These are phyloP conservation scores for Propithecus perrieri DNA, from an alignment of 2,797 vertebrate species.

Conservation along the genomic window DNA sequence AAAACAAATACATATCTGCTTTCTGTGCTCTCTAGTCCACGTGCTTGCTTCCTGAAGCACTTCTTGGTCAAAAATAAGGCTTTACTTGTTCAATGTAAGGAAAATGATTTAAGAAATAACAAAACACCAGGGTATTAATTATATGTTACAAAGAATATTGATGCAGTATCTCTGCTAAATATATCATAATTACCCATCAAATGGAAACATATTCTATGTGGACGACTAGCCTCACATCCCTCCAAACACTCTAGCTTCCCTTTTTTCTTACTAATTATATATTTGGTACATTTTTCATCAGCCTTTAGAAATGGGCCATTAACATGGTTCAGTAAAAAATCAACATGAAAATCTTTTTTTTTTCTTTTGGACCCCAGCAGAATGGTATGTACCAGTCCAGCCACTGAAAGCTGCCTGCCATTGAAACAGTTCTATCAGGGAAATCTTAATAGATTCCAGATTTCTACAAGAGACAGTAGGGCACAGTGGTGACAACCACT, in stretches of 20 bases:
- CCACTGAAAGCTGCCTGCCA: neutral
- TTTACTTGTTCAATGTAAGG: neutral
- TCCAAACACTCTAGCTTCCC: neutral
- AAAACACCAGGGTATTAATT: conserved; percentile 46
- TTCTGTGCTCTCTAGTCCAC: neutral
- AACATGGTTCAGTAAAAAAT: conserved; percentile 14
- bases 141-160: neutral
- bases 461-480: neutral
- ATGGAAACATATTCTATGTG: neutral
- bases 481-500: rapidly evolving
- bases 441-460: neutral
- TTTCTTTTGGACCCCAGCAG: neutral
- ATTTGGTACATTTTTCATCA: neutral
- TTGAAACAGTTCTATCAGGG: neutral
- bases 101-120: conserved; percentile 3
- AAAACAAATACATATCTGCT: rapidly evolving
- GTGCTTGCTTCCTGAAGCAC: neutral
- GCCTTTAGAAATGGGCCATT: neutral
- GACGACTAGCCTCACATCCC: conserved; percentile 2
- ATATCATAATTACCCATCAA: conserved; percentile 43
- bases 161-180: conserved; percentile 10
- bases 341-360: neutral
- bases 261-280: conserved; percentile 26
- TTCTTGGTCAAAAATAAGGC: neutral
- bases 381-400: neutral